A percentile compares a stretch with the other conserved stretches of the same genome.
These are phyloP conservation scores for Sphyrna mokarran DNA, from an alignment of 2,113 vertebrate species.

Conservation along the genomic window DNA sequence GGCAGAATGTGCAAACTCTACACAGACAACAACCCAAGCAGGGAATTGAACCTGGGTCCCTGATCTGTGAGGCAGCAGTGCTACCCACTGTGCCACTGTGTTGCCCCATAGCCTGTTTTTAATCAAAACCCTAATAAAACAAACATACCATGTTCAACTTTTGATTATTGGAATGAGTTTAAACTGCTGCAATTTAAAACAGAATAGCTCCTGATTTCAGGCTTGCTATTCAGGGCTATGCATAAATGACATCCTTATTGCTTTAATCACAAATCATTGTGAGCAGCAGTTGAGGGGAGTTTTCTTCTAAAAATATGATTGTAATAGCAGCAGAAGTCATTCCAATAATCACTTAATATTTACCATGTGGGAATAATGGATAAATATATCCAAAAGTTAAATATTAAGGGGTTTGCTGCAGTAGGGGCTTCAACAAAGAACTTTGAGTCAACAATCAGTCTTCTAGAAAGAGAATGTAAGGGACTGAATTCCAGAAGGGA, in stretches of 20 bases:
- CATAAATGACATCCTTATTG: background rate
- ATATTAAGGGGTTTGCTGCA: background rate
- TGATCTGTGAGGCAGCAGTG: no score
- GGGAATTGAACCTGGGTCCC: no score
- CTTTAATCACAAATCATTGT: background rate
- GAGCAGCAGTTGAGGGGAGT: no score
- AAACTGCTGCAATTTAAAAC: background rate
- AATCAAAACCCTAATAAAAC: background rate
- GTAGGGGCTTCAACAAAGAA: background rate
- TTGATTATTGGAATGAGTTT: background rate
- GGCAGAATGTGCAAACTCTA: no score
- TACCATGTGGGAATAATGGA: background rate
- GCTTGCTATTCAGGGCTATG: background rate
- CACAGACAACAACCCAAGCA: no score
- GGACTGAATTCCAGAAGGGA: background rate
- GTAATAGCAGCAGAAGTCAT: background rate
- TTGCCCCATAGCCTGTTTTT: background rate
- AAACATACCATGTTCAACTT: background rate
- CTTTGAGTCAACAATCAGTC: conserved; percentile 1
- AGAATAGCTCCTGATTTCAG: background rate
- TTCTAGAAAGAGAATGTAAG: background rate
- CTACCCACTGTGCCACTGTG: no score
- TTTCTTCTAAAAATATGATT: background rate
- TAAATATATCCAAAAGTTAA: background rate
- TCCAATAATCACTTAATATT: conserved; percentile 11